These are phyloP conservation scores for Chrysolina americana DNA, from an alignment of 2,888 invertebrate species.

Conservation along the genomic window DNA sequence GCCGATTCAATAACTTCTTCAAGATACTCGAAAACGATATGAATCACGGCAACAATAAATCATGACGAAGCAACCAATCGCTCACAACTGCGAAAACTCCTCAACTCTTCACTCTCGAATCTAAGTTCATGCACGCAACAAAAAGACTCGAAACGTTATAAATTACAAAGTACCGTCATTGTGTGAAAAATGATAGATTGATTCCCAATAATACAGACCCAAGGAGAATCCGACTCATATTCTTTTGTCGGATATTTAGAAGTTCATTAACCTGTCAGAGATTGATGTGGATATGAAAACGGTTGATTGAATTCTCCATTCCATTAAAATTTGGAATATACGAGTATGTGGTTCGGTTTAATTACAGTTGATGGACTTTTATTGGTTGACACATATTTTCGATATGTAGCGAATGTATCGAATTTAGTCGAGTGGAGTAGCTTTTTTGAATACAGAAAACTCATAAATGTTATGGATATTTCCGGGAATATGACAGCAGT, in stretches of 20 bases:
- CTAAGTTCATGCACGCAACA: slow-evolving; percentile 9
- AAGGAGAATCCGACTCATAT: background rate
- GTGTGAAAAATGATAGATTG: slow-evolving; percentile 14
- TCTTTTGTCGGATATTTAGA: slow-evolving; percentile 32
- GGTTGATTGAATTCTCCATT: slow-evolving; percentile 35
- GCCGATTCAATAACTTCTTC: background rate
- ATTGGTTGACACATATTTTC: slow-evolving; percentile 3
- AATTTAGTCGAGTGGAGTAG: background rate
- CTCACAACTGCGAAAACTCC: background rate
- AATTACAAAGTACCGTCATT: slow-evolving; percentile 15
- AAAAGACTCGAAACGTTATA: slow-evolving; percentile 1
- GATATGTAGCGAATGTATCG: slow-evolving; percentile 19
- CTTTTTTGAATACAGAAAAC: background rate
- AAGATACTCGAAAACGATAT: slow-evolving; percentile 5
- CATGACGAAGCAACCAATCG: slow-evolving; percentile 4
- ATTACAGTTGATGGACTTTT: slow-evolving; percentile 21
- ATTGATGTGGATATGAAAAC: slow-evolving; percentile 31
- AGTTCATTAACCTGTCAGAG: slow-evolving; percentile 36
- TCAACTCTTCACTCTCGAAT: background rate
- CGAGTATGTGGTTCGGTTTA: background rate
- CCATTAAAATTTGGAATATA: slow-evolving; percentile 3
- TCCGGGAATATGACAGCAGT: background rate
- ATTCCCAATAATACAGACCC: background rate
- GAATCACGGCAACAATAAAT: slow-evolving; percentile 3
- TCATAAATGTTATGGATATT: background rate